A percentile compares a stretch with the other conserved stretches of the same genome.
Evolutionary conservation across 2,113 vertebrate genomes (phyloP).

Genomic region (Tursiops truncatus): DNA sequence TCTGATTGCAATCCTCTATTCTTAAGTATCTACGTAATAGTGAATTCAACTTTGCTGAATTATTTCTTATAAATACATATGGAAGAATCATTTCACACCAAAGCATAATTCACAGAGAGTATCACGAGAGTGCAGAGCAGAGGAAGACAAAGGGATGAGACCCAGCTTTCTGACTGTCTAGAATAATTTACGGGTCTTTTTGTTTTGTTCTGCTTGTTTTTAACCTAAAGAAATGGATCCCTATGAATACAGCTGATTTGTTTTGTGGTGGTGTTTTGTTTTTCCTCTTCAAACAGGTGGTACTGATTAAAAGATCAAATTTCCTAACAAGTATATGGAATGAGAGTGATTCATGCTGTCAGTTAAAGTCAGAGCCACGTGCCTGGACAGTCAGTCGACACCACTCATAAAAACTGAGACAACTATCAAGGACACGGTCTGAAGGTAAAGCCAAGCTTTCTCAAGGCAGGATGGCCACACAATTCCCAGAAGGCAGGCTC

Average conservation of each 20-base stretch:
- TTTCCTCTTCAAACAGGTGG: not conserved
- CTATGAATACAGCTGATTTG: not conserved
- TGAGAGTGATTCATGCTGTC: not conserved
- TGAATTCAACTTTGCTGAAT: not conserved
- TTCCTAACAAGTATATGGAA: not conserved
- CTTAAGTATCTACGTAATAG: not conserved
- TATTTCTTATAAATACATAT: not conserved
- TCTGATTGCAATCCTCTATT: not conserved
- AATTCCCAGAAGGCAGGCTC: not conserved
- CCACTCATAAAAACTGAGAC: not conserved
- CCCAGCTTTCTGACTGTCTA: not conserved
- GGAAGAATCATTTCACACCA: not conserved
- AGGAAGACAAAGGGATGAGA: not conserved
- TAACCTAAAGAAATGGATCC: not conserved
- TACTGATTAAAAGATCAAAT: not conserved
- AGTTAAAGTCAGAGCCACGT: not conserved
- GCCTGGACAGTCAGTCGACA: not conserved
- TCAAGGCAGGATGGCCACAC: rapidly evolving
- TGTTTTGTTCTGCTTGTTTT: not conserved
- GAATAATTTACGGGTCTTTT: not conserved
- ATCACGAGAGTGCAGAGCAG: not conserved
- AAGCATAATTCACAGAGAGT: not conserved
- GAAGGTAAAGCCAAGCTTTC: not conserved
- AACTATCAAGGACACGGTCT: rapidly evolving
- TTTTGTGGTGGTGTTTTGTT: not conserved